Conservation (phyloP, 2,797 vertebrate species). For the Catharus ustulatus region DNA sequence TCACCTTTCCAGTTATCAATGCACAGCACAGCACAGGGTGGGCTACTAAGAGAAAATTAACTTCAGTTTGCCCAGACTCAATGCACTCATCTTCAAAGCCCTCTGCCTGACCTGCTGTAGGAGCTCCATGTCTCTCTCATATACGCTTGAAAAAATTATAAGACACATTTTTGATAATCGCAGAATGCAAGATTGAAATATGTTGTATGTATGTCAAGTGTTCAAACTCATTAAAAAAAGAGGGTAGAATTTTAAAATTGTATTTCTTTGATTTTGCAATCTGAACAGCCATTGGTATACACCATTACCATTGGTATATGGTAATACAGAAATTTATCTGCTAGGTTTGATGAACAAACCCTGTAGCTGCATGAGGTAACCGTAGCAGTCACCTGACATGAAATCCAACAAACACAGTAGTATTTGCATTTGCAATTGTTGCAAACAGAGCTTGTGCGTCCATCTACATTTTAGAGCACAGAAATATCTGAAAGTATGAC, state of each 20-base stretch:
- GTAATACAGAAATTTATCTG: not conserved
- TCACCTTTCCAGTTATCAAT: not conserved
- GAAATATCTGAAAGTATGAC: not conserved
- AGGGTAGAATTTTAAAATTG: not conserved
- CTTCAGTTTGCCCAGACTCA: rapidly evolving
- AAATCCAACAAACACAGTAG: not conserved
- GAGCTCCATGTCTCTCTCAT: not conserved
- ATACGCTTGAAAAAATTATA: not conserved
- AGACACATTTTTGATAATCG: not conserved
- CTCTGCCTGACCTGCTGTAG: rapidly evolving
- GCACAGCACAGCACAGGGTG: not conserved
- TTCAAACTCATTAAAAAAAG: not conserved
- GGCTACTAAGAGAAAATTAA: not conserved
- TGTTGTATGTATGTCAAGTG: not conserved
- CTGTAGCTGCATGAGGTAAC: not conserved
- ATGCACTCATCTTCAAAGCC: not conserved
- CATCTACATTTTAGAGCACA: not conserved
- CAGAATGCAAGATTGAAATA: not conserved
- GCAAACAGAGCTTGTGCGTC: not conserved
- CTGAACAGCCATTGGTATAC: not conserved
- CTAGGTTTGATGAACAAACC: not conserved
- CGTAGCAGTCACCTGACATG: not conserved
- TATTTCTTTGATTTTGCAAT: not conserved
- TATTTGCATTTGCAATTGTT: not conserved
- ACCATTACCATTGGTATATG: not conserved